These are phyloP conservation scores for Echinarachnius parma DNA, from an alignment of 53 echinoderm and acorn worm species.

Conservation along the genomic window DNA sequence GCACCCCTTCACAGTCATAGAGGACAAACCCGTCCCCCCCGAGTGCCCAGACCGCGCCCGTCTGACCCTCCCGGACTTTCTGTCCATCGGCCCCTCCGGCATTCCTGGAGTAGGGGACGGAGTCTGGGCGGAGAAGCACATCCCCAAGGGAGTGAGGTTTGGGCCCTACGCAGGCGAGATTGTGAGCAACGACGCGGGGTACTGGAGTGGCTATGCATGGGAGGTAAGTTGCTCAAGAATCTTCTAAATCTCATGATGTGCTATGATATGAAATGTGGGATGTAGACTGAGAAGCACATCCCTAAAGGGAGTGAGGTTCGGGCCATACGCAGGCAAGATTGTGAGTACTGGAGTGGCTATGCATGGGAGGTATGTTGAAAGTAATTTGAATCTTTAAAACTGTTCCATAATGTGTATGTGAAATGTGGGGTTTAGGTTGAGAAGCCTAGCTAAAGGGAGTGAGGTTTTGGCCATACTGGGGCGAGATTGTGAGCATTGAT, in stretches of 20 bases:
- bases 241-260: too few species aligned
- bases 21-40: conserved; percentile 58
- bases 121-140: conserved; percentile 68
- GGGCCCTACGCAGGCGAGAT: conserved; percentile 83
- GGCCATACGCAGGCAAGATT: conserved; percentile 79
- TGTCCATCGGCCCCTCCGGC: conserved; percentile 56
- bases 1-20: conserved; percentile 71
- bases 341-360: conserved; percentile 63
- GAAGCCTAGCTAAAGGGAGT: not conserved
- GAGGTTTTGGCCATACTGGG: not conserved
- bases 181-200: conserved; percentile 53
- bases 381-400: not conserved
- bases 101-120: conserved; percentile 73
- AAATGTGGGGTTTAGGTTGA: not conserved
- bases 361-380: conserved; percentile 75
- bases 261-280: too few species aligned
- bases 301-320: conserved; percentile 88
- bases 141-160: conserved; percentile 86
- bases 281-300: conserved; percentile 62
- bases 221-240: conserved; percentile 67
- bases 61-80: conserved; percentile 70
- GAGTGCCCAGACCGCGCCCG: conserved; percentile 56
- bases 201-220: conserved; percentile 75
- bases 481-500: not conserved
- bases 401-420: not conserved